Percentiles rank a stretch among this genome's conserved stretches.
These are phyloP conservation scores for Ptyas mucosa DNA, from an alignment of 2,113 vertebrate species.

Conservation along the genomic window DNA sequence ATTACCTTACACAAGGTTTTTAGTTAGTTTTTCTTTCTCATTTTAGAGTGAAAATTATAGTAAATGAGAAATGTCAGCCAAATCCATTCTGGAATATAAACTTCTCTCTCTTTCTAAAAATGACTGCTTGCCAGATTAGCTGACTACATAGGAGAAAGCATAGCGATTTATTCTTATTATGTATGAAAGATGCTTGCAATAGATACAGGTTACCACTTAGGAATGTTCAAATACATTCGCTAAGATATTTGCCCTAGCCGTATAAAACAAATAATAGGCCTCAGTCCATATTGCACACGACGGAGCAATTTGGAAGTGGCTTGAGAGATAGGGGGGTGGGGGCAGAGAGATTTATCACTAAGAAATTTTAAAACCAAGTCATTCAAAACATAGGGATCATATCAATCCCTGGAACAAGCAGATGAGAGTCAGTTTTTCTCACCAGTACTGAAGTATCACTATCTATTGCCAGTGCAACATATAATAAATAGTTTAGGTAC, in stretches of 20 bases:
- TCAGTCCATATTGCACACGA: neutral
- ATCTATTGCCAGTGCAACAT: neutral
- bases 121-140: neutral
- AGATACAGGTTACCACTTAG: neutral
- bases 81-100: conserved; percentile 37
- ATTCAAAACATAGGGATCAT: neutral
- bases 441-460: neutral
- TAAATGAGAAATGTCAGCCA: conserved; percentile 33
- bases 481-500: neutral
- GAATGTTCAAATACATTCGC: neutral
- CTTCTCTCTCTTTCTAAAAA: neutral
- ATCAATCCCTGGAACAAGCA: neutral
- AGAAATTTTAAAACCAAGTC: neutral
- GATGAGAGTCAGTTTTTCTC: neutral
- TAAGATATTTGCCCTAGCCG: neutral
- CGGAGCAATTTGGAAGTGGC: neutral
- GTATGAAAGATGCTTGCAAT: neutral
- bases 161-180: neutral
- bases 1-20: neutral
- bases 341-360: neutral
- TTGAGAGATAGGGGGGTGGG: neutral
- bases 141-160: neutral
- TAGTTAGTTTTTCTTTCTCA: conserved; percentile 5
- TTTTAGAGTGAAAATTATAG: neutral
- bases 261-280: neutral